phyloP scores from a whole-genome alignment of 2,888 invertebrate genomes.

The Microchrysa polita region DNA sequence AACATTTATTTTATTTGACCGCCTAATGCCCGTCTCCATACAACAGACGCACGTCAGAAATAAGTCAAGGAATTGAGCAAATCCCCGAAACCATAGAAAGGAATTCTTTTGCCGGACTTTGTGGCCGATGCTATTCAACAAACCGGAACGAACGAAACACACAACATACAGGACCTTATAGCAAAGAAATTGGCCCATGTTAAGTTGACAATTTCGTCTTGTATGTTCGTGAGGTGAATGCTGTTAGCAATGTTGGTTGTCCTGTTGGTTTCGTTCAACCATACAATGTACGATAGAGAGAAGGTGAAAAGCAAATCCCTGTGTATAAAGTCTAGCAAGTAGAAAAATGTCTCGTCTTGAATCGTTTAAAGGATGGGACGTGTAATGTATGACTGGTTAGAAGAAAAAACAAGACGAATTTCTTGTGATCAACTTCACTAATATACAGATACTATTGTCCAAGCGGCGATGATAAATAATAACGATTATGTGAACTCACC shows the following conservation, averaged over 20 bases:
- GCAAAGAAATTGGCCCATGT: conserved; percentile 40
- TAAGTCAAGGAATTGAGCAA: conserved; percentile 40
- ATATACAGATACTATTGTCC: not conserved
- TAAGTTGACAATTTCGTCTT: conserved; percentile 51
- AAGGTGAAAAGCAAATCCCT: conserved; percentile 31
- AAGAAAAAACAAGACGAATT: not conserved
- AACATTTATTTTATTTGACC: conserved; percentile 40
- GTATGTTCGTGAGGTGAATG: conserved; percentile 51
- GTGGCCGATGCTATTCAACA: conserved; percentile 10
- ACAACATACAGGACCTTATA: not conserved
- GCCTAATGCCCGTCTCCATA: conserved; percentile 26
- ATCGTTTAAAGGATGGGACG: too few species aligned
- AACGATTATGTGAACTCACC: conserved; percentile 45
- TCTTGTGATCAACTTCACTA: not conserved
- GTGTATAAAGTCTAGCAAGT: not conserved
- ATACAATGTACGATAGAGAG: not conserved
- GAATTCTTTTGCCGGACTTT: conserved; percentile 8
- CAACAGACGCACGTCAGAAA: conserved; percentile 30
- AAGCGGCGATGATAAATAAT: conserved; percentile 43
- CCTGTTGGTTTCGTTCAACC: not conserved
- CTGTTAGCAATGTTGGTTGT: conserved; percentile 39
- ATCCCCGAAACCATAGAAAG: conserved; percentile 30
- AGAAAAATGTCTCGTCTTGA: not conserved
- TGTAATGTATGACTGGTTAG: not conserved
- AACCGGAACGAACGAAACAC: conserved; percentile 36